phyloP scores from a whole-genome alignment of 2,797 vertebrate genomes.

The Anableps anableps region DNA sequence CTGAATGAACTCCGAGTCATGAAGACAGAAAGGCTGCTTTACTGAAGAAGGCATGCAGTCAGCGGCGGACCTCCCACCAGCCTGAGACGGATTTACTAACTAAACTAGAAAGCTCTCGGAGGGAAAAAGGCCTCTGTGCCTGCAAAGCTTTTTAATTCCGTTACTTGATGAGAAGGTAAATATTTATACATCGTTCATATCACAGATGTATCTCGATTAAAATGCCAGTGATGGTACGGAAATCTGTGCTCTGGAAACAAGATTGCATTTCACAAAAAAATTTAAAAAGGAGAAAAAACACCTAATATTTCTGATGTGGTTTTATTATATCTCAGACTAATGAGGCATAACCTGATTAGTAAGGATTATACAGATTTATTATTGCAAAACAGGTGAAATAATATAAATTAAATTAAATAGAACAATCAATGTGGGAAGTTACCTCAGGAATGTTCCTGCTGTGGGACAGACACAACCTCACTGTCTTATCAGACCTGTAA shows the following conservation, averaged over 20 bases:
- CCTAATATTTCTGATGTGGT: neutral
- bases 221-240: neutral
- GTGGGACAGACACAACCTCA: constrained; percentile 13
- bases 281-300: neutral
- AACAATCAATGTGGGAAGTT: neutral
- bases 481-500: constrained; percentile 35
- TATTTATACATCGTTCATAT: neutral
- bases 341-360: neutral
- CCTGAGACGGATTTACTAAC: constrained; percentile 20
- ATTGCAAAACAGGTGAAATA: neutral
- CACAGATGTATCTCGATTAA: neutral
- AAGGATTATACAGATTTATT: neutral
- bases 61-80: constrained; percentile 48
- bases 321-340: neutral
- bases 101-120: constrained; percentile 9
- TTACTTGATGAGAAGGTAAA: constrained; percentile 8
- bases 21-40: constrained; percentile 44
- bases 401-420: neutral
- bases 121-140: neutral
- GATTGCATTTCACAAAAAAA: neutral
- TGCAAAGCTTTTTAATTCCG: neutral
- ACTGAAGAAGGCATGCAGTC: constrained; percentile 35
- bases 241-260: neutral
- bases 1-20: constrained; percentile 32
- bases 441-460: constrained; percentile 19